Evolutionary conservation across 2,888 invertebrate genomes (phyloP), one percentile per base, ranked within the genome.

Genomic region (Malthinus seriepunctatus): DNA sequence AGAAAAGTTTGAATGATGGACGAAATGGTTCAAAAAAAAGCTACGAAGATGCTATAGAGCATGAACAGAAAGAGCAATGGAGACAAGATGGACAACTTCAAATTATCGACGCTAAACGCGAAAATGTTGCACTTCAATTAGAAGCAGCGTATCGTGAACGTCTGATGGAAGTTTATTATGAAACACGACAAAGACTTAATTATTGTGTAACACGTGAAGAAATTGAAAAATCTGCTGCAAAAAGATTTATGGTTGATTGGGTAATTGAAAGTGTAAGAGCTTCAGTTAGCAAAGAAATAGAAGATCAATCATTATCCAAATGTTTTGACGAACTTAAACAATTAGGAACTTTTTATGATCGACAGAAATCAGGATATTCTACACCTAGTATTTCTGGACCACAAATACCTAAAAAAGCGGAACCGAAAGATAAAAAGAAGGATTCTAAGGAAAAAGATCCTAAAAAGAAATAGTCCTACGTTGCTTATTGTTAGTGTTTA

Each of bases 241-340:
- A 97, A 80, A 93, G 90, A 78, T 91, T 96, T 79, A 90, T 97
- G 90, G 93, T 95, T 14, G 88, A 93, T 78, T 98, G 95, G 93
- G 90, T 98, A 63, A 89, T 95, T n/a, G 79, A 81, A 69, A 90
- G 84, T 74, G 98, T 98, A 7, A 83, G 85, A 67, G 87, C 90
- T 71, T 88, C 94, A 60, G 92, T 97, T 76, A 93, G 95, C 9
- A 89, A 95, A 1, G 91, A 95, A 73, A 93, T 95, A 81, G 95
- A 97, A 79, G 93, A 94, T 78, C 90, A 93, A 67, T 88, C 90
- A 64, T 82, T 97, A 63, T 87, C 90, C 79, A 92, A 89, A 77
- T 97, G 96, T 80, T 91, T 97, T 76, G 83, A 86, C 12, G 95
- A 95, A 81, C 84, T 97, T 68, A 86, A 89, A 67, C 82, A 81